These are phyloP conservation scores for Cecidostiba fungosa DNA, from an alignment of 2,888 invertebrate genomes.

Conservation along the genomic window DNA sequence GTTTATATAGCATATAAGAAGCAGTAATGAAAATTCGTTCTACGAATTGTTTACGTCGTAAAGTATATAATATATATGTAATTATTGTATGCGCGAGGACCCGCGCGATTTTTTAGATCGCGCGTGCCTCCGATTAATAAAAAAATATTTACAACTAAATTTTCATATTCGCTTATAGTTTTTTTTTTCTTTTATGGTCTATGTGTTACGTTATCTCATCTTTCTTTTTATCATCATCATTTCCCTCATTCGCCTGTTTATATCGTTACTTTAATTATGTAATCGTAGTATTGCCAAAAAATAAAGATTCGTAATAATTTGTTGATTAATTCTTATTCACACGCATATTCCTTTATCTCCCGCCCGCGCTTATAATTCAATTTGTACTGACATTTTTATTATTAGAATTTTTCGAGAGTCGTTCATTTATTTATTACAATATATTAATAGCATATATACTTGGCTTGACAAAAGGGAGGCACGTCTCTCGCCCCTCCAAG, in stretches of 20 bases:
- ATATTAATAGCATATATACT: conserved; percentile 10
- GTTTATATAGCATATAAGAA: conserved; percentile 74
- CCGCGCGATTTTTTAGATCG: conserved; percentile 70
- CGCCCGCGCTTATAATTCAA: conserved; percentile 68
- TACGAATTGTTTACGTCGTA: conserved; percentile 74
- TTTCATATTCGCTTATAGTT: conserved; percentile 59
- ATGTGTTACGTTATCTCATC: conserved; percentile 68
- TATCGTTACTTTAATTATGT: conserved; percentile 63
- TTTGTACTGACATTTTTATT: conserved; percentile 78
- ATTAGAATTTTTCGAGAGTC: conserved; percentile 74
- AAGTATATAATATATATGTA: conserved; percentile 63
- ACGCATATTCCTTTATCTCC: conserved; percentile 64
- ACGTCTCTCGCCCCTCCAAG: background rate
- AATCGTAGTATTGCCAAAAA: conserved; percentile 76
- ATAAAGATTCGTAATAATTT: conserved; percentile 68
- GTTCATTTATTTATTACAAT: conserved; percentile 38
- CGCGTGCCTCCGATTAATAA: conserved; percentile 74
- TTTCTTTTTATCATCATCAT: conserved; percentile 51
- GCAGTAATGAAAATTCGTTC: conserved; percentile 77
- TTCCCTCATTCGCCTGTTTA: conserved; percentile 57
- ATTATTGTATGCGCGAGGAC: conserved; percentile 70
- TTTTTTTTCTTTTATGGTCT: conserved; percentile 63
- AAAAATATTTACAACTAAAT: conserved; percentile 76
- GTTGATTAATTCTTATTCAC: conserved; percentile 46
- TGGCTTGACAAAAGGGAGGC: conserved; percentile 8